These are phyloP conservation scores for Melipona beecheii DNA, from an alignment of 2,888 invertebrate species.

Conservation along the genomic window DNA sequence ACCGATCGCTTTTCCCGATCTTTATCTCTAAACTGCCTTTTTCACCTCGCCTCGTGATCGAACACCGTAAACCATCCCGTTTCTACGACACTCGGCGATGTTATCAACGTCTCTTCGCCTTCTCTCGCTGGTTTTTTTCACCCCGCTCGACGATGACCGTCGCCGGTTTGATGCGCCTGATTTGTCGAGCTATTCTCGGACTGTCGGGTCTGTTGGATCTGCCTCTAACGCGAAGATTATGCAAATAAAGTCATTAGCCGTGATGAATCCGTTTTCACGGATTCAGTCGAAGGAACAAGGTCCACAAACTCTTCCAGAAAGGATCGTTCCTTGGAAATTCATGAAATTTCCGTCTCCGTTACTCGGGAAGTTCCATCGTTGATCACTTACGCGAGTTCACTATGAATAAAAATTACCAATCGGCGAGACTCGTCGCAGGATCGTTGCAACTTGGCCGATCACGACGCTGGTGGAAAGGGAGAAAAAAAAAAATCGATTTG, in stretches of 20 bases:
- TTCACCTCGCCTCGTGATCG: slow-evolving; percentile 43
- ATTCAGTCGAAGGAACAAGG: background rate
- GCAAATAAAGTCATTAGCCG: slow-evolving; percentile 55
- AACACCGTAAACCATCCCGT: slow-evolving; percentile 34
- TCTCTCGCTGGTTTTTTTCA: background rate
- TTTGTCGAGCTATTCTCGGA: background rate
- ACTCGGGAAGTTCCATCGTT: too few species aligned
- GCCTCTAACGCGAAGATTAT: slow-evolving; percentile 55
- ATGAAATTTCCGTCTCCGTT: too few species aligned
- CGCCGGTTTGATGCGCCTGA: background rate
- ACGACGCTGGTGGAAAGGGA: background rate
- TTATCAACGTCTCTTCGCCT: slow-evolving; percentile 6
- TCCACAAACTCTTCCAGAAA: background rate
- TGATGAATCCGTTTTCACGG: slow-evolving; percentile 18
- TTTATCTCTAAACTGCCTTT: slow-evolving; percentile 43
- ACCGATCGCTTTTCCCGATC: slow-evolving; percentile 59
- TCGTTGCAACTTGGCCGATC: background rate
- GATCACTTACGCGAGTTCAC: too few species aligned
- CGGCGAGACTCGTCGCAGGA: background rate
- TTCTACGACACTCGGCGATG: background rate
- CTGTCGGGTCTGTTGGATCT: background rate
- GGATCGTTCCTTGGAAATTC: too few species aligned
- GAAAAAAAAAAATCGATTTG: slow-evolving; percentile 9
- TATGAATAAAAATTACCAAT: background rate
- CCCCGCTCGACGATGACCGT: background rate